These are phyloP conservation scores for Lottia gigantea DNA, from an alignment of 2,888 invertebrate species.

Conservation along the genomic window DNA sequence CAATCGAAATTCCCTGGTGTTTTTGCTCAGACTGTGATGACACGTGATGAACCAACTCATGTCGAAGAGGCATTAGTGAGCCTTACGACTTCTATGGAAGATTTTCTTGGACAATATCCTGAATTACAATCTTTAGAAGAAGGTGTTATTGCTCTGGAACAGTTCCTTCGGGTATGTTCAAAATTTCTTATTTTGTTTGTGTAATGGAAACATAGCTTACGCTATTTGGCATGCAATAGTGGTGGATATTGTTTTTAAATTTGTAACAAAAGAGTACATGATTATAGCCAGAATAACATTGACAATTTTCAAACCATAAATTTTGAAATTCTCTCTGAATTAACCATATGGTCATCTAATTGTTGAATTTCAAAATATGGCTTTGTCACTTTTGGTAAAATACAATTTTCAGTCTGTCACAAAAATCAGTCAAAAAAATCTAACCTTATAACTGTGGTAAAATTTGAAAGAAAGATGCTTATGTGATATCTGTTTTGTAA, in stretches of 20 bases:
- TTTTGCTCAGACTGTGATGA: constrained; percentile 29
- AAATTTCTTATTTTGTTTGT: constrained; percentile 8
- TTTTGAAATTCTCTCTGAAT: background rate
- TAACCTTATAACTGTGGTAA: no score
- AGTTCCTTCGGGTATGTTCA: constrained; percentile 63
- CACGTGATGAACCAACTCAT: constrained; percentile 43
- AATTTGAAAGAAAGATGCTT: no score
- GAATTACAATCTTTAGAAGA: constrained; percentile 68
- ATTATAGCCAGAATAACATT: background rate
- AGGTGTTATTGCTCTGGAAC: constrained; percentile 62
- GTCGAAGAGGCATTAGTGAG: constrained; percentile 65
- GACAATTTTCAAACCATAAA: background rate
- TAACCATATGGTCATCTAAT: no score
- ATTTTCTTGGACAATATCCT: constrained; percentile 69
- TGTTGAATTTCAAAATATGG: no score
- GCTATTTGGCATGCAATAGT: background rate
- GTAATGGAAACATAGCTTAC: background rate
- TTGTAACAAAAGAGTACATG: no score
- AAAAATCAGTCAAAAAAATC: no score
- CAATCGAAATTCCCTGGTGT: constrained; percentile 23
- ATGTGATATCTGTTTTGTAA: background rate
- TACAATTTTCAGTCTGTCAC: no score
- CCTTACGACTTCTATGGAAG: constrained; percentile 66
- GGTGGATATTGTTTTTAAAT: no score
- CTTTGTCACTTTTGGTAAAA: no score